Base-by-base conservation (phyloP, 2,113 vertebrate genomes). In the Xiphophorus couchianus region DNA sequence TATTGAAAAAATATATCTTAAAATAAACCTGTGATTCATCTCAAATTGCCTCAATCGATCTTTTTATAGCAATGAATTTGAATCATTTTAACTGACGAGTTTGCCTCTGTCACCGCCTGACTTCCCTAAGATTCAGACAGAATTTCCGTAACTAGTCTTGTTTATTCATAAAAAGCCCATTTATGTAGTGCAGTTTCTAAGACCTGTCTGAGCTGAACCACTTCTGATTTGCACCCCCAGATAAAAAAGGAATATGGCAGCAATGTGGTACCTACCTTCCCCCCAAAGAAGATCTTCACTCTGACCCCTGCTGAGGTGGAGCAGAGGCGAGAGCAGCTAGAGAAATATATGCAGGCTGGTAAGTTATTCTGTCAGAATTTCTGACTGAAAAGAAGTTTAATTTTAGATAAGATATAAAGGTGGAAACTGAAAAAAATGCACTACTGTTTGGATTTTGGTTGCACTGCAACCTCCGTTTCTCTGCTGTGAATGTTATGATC, bases 311-410 rank as follows among this genome's bases (percentile, higher is more conserved):
- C 95, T 0, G 97, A 99, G 89, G 97, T 99, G 5, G 98, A 99
- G 84, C 97, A 99, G 88, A 95, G 98, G 27, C 91, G 98, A 81
- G 98, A 99, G 66, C 98, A 98, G 94, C 93, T 99, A 90, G 98
- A 99, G 94, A 99, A 98, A 73, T 99, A 99, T 93, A 99, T 99
- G 97, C 98, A 99, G 91, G 96, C 97, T 15, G 97, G 98, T 99
- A 74, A 96, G 97, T 90, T 85, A 54, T 71, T 86, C 31, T 35
- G 66, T 62, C 61, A 17, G 51, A 4, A 42, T 42, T 70, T 86
- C 31, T 19, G 17, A 15, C 29, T 37, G 35, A 22, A 42, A 42
- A 65, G 25, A 33, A 25, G 19, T 83, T 62, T 82, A 27, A 66
- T 33, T 72, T 66, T 58, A 78, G 73, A 8, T 60, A 33, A 33